Evolutionary conservation across 2,797 vertebrate genomes (phyloP), one percentile per base, ranked within the genome.

Genomic region (Cheirogaleus major): DNA sequence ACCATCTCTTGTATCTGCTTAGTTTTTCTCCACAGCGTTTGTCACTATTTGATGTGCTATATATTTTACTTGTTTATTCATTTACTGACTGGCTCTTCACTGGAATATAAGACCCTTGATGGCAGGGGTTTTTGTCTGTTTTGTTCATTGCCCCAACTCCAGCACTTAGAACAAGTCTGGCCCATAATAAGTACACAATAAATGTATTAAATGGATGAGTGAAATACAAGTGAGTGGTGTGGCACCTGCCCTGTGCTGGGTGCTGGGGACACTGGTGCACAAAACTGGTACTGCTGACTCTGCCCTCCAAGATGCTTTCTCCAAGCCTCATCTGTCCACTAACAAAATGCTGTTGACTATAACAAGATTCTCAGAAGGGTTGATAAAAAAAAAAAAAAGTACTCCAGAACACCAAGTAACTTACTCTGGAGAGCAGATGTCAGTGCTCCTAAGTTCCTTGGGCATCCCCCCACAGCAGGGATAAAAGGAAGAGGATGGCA

Each of bases 51-150:
- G 55, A 57, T 14, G 18, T 70, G 87, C 43, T 75, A 69, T 41
- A 20, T 86, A 79, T 91, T 91, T 85, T 67, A 50, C 83, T 75
- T 41, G 52, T 80, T 95, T 91, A 63, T 83, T 65, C 65, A 69
- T 76, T 76, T 83, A 13, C 89, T 61, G 18, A 61, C 57, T 57
- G 55, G 43, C 76, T 57, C 9, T 63, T 25, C 4, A 1, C 84
- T 75, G 38, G 61, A 90, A 89, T 57, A 63, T 9, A 78, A 87
- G 59, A 50, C 93, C 32, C 63, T 41, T 15, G 18, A n/a, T 73
- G 61, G 7, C 11, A 61, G 55, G 6, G 23, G 30, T 82, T 91
- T 80, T 95, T 83, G 22, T 43, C 41, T 95, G 38, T 52, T 96
- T 93, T 48, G 7, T 73, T 94, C 75, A 57, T 35, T 79, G 35